phyloP scores from a whole-genome alignment of 2,797 vertebrate genomes.

The Naso thynnoides region DNA sequence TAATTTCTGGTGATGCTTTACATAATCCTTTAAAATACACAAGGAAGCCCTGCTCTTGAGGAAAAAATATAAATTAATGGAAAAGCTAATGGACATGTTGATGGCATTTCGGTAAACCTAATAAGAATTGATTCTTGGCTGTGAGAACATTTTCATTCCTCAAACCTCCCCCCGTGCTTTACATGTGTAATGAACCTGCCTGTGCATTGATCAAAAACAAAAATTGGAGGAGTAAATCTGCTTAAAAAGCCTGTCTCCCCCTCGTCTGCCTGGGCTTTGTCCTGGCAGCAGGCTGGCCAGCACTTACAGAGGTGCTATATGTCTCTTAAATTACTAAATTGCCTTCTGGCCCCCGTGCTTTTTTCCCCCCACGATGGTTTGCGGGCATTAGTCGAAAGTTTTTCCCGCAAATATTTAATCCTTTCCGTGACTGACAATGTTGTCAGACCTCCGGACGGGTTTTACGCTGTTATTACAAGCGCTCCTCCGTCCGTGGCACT shows the following conservation, averaged over 20 bases:
- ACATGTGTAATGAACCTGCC: conserved; percentile 82
- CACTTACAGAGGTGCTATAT: conserved; percentile 75
- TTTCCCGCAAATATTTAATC: conserved; percentile 85
- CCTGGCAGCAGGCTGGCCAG: conserved; percentile 67
- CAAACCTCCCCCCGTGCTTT: conserved; percentile 64
- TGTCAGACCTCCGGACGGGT: conserved; percentile 89
- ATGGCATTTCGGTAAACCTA: conserved; percentile 77
- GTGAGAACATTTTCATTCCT: conserved; percentile 68
- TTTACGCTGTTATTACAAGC: conserved; percentile 90
- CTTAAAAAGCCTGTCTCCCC: conserved; percentile 71
- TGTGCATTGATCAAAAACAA: conserved; percentile 77
- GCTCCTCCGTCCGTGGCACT: conserved; percentile 94
- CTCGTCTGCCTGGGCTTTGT: conserved; percentile 73
- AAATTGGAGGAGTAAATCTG: conserved; percentile 81
- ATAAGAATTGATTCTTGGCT: conserved; percentile 79
- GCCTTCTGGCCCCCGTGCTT: conserved; percentile 63
- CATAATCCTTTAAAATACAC: conserved; percentile 82
- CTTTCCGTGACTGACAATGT: conserved; percentile 90
- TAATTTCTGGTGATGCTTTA: conserved; percentile 76
- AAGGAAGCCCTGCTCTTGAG: conserved; percentile 55
- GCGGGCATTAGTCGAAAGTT: conserved; percentile 80
- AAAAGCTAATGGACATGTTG: conserved; percentile 80
- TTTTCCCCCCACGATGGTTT: conserved; percentile 46
- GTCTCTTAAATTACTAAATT: conserved; percentile 79
- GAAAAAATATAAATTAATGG: conserved; percentile 71